phyloP scores from a whole-genome alignment of 2,797 vertebrate genomes.

The Neopelma chrysocephalum region DNA sequence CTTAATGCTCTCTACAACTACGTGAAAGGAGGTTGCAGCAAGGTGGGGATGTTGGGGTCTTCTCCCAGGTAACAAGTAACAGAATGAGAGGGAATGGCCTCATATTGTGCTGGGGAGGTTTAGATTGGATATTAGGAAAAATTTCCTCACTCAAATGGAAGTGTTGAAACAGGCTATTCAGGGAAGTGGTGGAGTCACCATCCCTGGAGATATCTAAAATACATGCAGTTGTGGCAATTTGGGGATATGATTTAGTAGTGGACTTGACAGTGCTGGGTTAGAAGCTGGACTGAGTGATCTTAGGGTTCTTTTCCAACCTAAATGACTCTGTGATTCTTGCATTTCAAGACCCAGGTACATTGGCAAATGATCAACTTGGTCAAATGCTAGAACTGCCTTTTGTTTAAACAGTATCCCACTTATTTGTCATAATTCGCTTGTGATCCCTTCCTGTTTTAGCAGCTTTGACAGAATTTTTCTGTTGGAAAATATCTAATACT shows the following conservation, averaged over 20 bases:
- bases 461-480: background rate
- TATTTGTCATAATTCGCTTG: background rate
- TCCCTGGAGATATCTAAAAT: background rate
- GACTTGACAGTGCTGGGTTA: background rate
- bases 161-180: background rate
- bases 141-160: background rate
- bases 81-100: background rate
- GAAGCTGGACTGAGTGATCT: background rate
- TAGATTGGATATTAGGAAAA: background rate
- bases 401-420: background rate
- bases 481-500: background rate
- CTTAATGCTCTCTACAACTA: background rate
- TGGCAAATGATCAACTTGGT: background rate
- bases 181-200: background rate
- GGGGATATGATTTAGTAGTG: background rate
- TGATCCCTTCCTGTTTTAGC: background rate
- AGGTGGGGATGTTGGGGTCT: background rate
- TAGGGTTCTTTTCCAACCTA: background rate
- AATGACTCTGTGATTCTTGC: background rate
- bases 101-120: background rate
- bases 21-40: background rate
- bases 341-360: background rate
- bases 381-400: background rate
- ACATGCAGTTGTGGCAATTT: accelerated
- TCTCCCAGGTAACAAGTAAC: background rate